These are phyloP conservation scores for Spongilla lacustris DNA, from an alignment of 37 sponge, comb jelly and placozoan species.

Conservation along the genomic window DNA sequence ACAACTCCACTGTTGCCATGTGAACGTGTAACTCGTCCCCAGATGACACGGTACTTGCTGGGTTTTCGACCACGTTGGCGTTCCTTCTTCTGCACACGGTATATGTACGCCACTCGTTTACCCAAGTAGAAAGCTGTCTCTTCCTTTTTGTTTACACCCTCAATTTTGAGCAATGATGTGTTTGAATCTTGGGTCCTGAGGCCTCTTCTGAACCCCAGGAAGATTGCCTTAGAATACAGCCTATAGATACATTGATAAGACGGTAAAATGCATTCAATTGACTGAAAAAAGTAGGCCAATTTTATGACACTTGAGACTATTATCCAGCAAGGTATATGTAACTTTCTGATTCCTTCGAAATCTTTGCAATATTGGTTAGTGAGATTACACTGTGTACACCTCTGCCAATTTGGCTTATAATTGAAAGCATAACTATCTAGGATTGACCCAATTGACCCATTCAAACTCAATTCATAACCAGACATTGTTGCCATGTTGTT, in stretches of 20 bases:
- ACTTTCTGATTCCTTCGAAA: no score
- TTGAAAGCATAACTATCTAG: no score
- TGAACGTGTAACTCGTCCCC: slow-evolving; percentile 91
- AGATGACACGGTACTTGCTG: slow-evolving; percentile 93
- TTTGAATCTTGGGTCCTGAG: slow-evolving; percentile 82
- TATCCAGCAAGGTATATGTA: no score
- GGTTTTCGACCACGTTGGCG: slow-evolving; percentile 70
- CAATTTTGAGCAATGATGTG: slow-evolving; percentile 90
- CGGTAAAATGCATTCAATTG: no score
- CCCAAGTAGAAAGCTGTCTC: slow-evolving; percentile 94
- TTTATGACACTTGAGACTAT: no score
- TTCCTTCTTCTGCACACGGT: slow-evolving; percentile 63
- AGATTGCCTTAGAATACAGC: slow-evolving; percentile 93
- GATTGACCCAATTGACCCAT: no score
- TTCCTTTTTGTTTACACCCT: slow-evolving; percentile 81
- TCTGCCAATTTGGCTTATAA: no score
- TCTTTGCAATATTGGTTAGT: no score
- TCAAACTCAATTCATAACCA: no score
- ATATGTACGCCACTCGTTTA: slow-evolving; percentile 94
- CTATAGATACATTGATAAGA: slow-evolving; percentile 16
- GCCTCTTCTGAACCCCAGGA: slow-evolving; percentile 91
- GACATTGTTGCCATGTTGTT: no score
- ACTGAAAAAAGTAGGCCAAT: no score
- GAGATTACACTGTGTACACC: no score
- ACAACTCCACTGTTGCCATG: slow-evolving; percentile 98